Evolutionary conservation across 1,140 invertebrate genomes (phyloP).

Genomic region (Drosophila athabasca): DNA sequence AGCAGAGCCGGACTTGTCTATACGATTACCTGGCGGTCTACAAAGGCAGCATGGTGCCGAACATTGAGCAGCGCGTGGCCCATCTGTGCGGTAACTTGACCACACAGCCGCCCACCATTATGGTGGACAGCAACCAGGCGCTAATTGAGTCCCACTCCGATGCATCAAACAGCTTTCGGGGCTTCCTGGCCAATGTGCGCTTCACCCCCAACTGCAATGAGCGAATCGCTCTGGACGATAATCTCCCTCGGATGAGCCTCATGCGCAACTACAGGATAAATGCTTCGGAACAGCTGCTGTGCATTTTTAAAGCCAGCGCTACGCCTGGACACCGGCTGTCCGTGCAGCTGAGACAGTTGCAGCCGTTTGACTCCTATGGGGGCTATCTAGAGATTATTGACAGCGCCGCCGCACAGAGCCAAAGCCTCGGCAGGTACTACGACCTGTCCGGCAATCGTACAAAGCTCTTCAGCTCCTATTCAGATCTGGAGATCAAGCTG

Average conservation of each 20-base stretch:
- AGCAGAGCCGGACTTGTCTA: conserved; percentile 73
- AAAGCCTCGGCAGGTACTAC: conserved; percentile 87
- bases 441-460: conserved; percentile 84
- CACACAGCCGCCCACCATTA: conserved; percentile 84
- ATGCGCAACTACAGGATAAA: conserved; percentile 51
- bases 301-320: conserved; percentile 84
- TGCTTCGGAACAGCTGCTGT: conserved; percentile 83
- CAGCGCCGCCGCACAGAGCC: conserved; percentile 85
- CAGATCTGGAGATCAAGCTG: conserved; percentile 86
- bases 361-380: conserved; percentile 78
- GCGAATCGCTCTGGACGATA: conserved; percentile 50
- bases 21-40: conserved; percentile 86
- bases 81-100: conserved; percentile 87
- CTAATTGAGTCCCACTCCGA: conserved; percentile 86
- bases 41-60: conserved; percentile 83
- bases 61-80: conserved; percentile 84
- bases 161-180: conserved; percentile 70
- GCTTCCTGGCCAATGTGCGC: conserved; percentile 86
- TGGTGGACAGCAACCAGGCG: conserved; percentile 86
- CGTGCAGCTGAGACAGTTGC: conserved; percentile 85
- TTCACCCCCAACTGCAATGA: conserved; percentile 87
- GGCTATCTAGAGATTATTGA: conserved; percentile 88
- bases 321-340: conserved; percentile 82
- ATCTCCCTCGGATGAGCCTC: conserved; percentile 47
- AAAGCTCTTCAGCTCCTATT: conserved; percentile 84